Conservation (phyloP, 1,140 invertebrate genomes). For the Caerostris darwini region DNA sequence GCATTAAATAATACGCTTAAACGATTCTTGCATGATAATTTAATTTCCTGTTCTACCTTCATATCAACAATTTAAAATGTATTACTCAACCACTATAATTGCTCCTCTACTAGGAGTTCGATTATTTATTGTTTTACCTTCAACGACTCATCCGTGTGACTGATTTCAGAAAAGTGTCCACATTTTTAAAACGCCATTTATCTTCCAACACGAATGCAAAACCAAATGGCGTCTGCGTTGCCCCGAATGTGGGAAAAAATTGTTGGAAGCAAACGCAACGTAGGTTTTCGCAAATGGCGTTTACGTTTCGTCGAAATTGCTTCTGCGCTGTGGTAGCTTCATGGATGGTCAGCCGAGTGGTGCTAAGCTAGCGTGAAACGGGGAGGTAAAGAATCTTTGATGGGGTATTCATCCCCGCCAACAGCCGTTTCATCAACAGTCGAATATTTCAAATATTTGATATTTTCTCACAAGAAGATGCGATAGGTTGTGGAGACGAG, state of each 20-base stretch:
- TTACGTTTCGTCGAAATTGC: conserved; percentile 1
- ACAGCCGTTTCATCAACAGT: background rate
- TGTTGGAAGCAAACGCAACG: background rate
- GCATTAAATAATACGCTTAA: no score
- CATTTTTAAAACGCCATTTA: background rate
- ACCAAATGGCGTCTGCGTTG: background rate
- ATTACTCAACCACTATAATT: no score
- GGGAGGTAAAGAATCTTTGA: conserved; percentile 29
- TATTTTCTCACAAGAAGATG: conserved; percentile 33
- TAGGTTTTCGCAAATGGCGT: background rate
- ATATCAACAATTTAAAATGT: no score
- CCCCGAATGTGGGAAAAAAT: conserved; percentile 17
- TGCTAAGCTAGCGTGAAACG: conserved; percentile 42
- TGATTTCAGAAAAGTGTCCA: background rate
- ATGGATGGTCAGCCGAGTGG: conserved; percentile 2
- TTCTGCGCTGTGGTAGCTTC: background rate
- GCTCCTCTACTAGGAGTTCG: no score
- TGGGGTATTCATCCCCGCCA: background rate
- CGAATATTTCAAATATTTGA: conserved; percentile 16
- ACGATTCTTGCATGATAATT: no score
- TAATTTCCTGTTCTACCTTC: no score
- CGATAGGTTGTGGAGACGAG: background rate
- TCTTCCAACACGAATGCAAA: background rate
- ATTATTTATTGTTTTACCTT: background rate
- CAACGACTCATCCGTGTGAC: background rate